Percentiles rank a stretch among this genome's conserved stretches.
These are phyloP conservation scores for Mustelus asterias DNA, from an alignment of 2,113 vertebrate species.

Conservation along the genomic window DNA sequence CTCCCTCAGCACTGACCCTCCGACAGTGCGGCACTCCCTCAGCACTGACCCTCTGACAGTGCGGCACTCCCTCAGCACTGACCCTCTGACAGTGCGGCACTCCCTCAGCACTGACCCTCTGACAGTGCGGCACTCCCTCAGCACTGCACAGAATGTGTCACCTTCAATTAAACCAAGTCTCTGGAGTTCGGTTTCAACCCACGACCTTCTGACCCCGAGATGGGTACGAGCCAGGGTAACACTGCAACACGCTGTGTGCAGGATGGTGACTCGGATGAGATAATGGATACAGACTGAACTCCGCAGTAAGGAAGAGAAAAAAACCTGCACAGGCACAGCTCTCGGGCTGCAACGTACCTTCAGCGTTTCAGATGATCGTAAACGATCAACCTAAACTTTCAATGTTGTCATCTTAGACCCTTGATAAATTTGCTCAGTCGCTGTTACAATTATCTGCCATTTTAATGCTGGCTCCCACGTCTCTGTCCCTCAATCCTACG, in stretches of 20 bases:
- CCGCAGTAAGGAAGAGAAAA: background rate
- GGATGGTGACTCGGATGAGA: background rate
- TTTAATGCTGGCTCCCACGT: background rate
- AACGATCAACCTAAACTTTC: background rate
- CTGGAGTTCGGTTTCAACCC: background rate
- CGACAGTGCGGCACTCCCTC: too few relatives aligned
- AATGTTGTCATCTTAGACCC: background rate
- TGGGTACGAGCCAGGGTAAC: background rate
- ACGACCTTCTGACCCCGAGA: background rate
- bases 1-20: too few relatives aligned
- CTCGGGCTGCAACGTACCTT: background rate
- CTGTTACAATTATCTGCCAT: background rate
- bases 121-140: too few relatives aligned
- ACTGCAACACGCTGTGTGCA: background rate
- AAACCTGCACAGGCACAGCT: background rate
- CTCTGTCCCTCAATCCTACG: background rate
- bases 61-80: too few relatives aligned
- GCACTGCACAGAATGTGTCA: too few relatives aligned
- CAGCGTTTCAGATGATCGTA: background rate
- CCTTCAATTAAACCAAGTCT: background rate
- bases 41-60: too few relatives aligned
- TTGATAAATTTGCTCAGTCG: background rate
- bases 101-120: too few relatives aligned
- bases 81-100: too few relatives aligned
- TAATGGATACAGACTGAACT: background rate